Conservation (phyloP, 2,888 invertebrate species). For the Sepiola atlantica region DNA sequence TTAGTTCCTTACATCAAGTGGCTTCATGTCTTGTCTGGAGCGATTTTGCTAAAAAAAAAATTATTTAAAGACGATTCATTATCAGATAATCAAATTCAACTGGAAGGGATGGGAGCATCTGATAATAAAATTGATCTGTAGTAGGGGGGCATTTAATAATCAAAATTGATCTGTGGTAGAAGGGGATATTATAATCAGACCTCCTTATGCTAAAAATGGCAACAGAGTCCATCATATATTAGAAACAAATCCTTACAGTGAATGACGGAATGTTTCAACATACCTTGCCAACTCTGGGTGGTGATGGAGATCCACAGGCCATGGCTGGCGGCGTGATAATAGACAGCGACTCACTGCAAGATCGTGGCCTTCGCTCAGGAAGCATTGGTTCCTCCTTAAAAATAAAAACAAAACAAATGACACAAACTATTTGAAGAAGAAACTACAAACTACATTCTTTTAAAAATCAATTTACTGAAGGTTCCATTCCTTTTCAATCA, state of each 20-base stretch:
- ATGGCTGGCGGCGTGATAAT: slow-evolving; percentile 70
- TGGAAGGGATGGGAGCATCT: neutral
- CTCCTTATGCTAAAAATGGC: neutral
- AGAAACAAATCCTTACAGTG: neutral
- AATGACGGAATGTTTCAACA: slow-evolving; percentile 22
- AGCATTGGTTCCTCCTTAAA: slow-evolving; percentile 62
- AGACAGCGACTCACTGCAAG: slow-evolving; percentile 73
- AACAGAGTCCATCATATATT: neutral
- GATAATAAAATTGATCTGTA: neutral
- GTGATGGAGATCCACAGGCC: slow-evolving; percentile 73
- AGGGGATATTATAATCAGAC: neutral
- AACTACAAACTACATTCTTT: neutral
- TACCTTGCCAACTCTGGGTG: slow-evolving; percentile 68
- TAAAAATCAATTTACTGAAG: neutral
- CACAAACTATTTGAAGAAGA: neutral
- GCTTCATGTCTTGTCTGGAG: too few relatives aligned
- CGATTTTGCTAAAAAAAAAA: too few relatives aligned
- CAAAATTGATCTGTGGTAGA: neutral
- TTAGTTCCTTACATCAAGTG: too few relatives aligned
- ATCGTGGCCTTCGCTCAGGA: slow-evolving; percentile 67
- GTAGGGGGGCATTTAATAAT: neutral
- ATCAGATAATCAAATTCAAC: neutral
- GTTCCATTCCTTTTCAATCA: neutral
- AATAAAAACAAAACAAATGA: neutral
- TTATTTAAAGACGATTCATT: neutral